Conservation (phyloP, 2,888 invertebrate species). For the Alentia gelatinosa region DNA sequence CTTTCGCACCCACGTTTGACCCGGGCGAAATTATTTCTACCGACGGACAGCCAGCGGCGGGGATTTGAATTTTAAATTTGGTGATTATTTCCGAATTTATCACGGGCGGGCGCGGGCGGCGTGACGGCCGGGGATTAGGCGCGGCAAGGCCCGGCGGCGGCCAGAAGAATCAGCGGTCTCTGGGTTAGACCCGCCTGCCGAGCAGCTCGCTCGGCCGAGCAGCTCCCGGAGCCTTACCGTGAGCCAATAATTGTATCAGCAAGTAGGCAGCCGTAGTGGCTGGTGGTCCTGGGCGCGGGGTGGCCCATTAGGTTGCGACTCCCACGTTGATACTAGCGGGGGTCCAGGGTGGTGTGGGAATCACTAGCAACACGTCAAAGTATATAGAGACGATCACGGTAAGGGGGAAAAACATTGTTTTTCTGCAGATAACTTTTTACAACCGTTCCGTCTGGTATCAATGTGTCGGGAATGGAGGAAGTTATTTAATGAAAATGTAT, state of each 20-base stretch:
- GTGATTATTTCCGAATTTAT: slow-evolving; percentile 54
- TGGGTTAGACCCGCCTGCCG: slow-evolving; percentile 19
- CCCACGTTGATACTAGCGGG: too few relatives aligned
- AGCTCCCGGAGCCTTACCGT: neutral
- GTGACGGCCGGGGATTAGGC: slow-evolving; percentile 50
- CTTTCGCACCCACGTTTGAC: slow-evolving; percentile 53
- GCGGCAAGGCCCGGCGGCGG: neutral
- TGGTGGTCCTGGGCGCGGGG: slow-evolving; percentile 3
- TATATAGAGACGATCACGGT: too few relatives aligned
- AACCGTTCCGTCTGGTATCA: too few relatives aligned
- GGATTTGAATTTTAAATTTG: slow-evolving; percentile 53
- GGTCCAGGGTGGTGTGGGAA: too few relatives aligned
- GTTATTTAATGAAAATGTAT: too few relatives aligned
- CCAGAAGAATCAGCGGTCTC: slow-evolving; percentile 17
- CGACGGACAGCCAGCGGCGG: neutral
- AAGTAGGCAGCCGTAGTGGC: neutral
- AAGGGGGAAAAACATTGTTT: too few relatives aligned
- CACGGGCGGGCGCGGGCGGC: neutral
- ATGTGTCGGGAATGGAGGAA: too few relatives aligned
- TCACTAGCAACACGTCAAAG: too few relatives aligned
- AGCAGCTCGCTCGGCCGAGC: neutral
- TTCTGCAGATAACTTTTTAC: too few relatives aligned
- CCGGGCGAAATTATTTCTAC: slow-evolving; percentile 46
- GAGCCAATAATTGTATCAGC: slow-evolving; percentile 47
- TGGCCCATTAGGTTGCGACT: neutral